Conservation (phyloP, 2,888 invertebrate genomes). For the Sarcophaga carnaria region DNA sequence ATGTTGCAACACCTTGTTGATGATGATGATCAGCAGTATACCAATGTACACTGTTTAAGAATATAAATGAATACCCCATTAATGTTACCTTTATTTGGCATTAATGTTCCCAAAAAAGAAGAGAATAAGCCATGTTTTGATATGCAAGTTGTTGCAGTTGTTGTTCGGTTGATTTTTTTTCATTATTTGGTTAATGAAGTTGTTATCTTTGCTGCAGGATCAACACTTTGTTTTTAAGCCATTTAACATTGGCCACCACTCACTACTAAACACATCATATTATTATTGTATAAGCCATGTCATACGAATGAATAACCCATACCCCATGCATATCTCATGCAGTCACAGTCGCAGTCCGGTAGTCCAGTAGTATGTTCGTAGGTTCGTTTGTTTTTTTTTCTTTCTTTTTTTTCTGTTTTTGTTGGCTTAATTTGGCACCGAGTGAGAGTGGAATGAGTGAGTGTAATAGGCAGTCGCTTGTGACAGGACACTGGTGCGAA, state of each 20-base stretch:
- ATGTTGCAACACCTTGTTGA: conserved; percentile 69
- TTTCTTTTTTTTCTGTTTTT: neutral
- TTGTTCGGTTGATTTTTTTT: conserved; percentile 33
- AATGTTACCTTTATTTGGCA: neutral
- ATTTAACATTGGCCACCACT: conserved; percentile 56
- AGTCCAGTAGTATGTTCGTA: no score
- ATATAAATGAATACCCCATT: conserved; percentile 55
- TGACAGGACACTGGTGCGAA: conserved; percentile 72
- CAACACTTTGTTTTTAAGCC: conserved; percentile 68
- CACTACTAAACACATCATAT: conserved; percentile 3
- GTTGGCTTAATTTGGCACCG: neutral
- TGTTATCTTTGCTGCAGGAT: conserved; percentile 71
- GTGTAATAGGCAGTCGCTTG: conserved; percentile 64
- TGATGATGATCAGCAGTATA: conserved; percentile 24
- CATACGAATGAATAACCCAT: neutral
- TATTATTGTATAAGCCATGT: conserved; percentile 1
- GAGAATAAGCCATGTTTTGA: conserved; percentile 65
- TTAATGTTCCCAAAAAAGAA: conserved; percentile 5
- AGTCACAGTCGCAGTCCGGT: neutral
- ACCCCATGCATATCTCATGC: neutral
- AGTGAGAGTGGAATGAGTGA: conserved; percentile 7
- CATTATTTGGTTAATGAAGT: conserved; percentile 72
- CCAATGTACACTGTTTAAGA: neutral
- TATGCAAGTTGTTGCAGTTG: conserved; percentile 60
- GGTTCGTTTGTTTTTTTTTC: no score